Conservation (phyloP, 35 echinoderm and acorn worm species). For the Ptychodera flava region DNA sequence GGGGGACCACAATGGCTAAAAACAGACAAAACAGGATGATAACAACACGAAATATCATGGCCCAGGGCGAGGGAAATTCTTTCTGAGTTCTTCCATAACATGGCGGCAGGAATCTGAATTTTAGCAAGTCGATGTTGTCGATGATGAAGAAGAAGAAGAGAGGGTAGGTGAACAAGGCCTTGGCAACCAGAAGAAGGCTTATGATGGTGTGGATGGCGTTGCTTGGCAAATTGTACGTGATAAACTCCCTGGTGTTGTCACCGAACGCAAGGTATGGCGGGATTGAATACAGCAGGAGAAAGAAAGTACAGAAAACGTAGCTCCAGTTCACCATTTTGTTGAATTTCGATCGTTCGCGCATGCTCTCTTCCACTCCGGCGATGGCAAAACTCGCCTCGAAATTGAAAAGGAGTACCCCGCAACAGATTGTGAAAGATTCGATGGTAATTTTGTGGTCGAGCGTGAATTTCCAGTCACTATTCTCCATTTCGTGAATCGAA, state of each 20-base stretch:
- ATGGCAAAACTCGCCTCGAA: conserved; percentile 22
- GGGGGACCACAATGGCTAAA: conserved; percentile 9
- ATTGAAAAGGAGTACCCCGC: conserved; percentile 10
- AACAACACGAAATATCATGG: conserved; percentile 3
- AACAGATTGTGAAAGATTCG: conserved; percentile 1
- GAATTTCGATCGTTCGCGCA: conserved; percentile 16
- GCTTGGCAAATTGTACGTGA: conserved; percentile 5
- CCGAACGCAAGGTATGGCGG: conserved; percentile 16
- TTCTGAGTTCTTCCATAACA: conserved; percentile 11
- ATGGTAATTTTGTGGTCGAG: not conserved
- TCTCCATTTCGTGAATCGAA: not conserved
- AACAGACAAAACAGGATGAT: conserved; percentile 8
- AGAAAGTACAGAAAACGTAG: conserved; percentile 13
- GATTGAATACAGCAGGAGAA: conserved; percentile 17
- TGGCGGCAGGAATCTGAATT: not conserved
- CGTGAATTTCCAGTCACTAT: not conserved
- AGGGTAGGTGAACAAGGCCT: conserved; percentile 13
- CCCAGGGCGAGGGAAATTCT: conserved; percentile 8
- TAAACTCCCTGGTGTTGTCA: conserved; percentile 10
- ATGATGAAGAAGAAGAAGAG: conserved; percentile 15
- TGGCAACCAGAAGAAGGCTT: conserved; percentile 7
- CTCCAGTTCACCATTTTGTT: not conserved
- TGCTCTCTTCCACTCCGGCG: conserved; percentile 20
- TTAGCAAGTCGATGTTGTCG: conserved; percentile 15
- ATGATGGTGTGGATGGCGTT: not conserved